Base-by-base conservation (phyloP, 2,797 vertebrate species). In the Melanitta fusca region DNA sequence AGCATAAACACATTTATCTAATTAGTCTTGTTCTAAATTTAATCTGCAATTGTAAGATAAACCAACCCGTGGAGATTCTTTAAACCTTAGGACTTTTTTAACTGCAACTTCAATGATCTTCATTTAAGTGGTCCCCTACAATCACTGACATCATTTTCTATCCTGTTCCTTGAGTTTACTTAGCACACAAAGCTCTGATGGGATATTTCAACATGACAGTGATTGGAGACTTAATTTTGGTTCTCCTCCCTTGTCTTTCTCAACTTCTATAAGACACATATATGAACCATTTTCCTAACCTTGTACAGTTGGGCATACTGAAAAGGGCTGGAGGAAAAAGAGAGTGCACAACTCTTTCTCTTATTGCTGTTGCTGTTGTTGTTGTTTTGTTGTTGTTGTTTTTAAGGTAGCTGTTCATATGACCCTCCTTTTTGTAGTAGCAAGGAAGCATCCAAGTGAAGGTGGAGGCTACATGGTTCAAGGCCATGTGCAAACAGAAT, bases 41-140 rank as follows among this genome's bases (percentile, higher is more conserved):
- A 88, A 96, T 96, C 91, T 97, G 91, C 91, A 98, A 96, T 96
- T 98, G 94, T 91, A 95, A 98, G 94, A 97, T 97, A 98, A 98
- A 96, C 80, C 51, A 95, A 92, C 60, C 82, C 57, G 91, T 47
- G 47, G 95, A 97, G 85, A 96, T 96, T 97, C 95, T 96, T 96
- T 96, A 97, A 97, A 95, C 66, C 88, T 96, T 89, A 85, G 71
- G 77, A 85, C 93, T 97, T 97, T 94, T 96, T 96, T 36, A 96
- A 96, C 89, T 87, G 88, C 39, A 93, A 39, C 54, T 92, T 97
- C 96, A 97, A 57, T 92, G 73, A 94, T 69, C 53, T 91, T 88
- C 65, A 71, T 93, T 94, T 91, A 88, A 95, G 75, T 8, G 14
- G 51, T 36, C 53, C 92, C 89, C 83, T 85, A 86, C 68, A 94